A percentile compares a stretch with the other conserved stretches of the same genome.
These are phyloP conservation scores for Amiota minor DNA, from an alignment of 2,888 invertebrate species.

Conservation along the genomic window DNA sequence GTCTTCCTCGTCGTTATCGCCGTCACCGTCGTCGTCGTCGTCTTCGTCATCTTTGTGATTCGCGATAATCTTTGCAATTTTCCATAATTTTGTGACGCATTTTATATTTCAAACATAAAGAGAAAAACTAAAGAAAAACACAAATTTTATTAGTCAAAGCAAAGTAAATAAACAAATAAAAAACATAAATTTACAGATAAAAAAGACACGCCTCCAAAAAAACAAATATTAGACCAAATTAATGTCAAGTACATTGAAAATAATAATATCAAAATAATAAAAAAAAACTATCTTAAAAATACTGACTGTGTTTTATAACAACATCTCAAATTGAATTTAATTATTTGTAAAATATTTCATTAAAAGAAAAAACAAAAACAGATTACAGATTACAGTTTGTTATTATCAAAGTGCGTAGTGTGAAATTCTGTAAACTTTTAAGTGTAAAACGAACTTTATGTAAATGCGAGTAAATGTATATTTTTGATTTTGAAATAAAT, in stretches of 20 bases:
- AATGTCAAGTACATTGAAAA: not conserved
- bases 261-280: too few relatives aligned
- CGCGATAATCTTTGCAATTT: not conserved
- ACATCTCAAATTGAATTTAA: too few relatives aligned
- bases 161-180: not conserved
- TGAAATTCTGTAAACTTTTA: not conserved
- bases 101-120: not conserved
- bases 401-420: not conserved
- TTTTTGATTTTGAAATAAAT: slow-evolving; percentile 1
- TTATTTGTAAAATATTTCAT: too few relatives aligned
- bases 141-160: not conserved
- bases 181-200: not conserved
- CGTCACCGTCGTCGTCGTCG: too few relatives aligned
- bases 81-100: not conserved
- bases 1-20: too few relatives aligned
- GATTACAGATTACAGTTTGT: not conserved
- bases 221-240: not conserved
- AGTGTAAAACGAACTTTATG: not conserved
- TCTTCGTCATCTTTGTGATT: too few relatives aligned
- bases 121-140: not conserved
- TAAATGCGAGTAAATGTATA: not conserved
- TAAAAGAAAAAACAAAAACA: too few relatives aligned
- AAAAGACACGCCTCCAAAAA: slow-evolving; percentile 3
- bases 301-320: too few relatives aligned
- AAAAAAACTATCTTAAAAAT: too few relatives aligned